Conservation (phyloP, 2,113 vertebrate species). For the Cyphomyrus plagiostoma region DNA sequence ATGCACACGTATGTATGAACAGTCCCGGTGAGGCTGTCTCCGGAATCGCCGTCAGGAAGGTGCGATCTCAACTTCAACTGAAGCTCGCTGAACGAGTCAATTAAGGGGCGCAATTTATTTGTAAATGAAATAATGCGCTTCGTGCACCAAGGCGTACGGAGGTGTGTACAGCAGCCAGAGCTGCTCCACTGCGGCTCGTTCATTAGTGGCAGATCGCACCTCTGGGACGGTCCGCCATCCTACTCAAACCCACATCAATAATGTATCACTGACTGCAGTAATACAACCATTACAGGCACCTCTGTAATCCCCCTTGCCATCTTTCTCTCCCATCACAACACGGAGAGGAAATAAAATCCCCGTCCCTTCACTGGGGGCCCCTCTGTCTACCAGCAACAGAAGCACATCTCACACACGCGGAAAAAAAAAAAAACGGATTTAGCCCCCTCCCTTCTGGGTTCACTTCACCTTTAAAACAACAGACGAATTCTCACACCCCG, state of each 20-base stretch:
- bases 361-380: constrained; percentile 44
- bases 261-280: constrained; percentile 65
- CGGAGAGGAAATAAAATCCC: constrained; percentile 35
- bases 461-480: constrained; percentile 62
- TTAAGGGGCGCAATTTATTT: constrained; percentile 65
- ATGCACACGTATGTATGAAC: neutral
- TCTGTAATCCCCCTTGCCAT: constrained; percentile 40
- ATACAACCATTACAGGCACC: constrained; percentile 61
- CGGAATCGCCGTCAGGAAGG: neutral
- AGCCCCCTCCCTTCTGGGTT: constrained; percentile 59
- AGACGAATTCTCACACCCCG: constrained; percentile 35
- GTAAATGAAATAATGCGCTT: constrained; percentile 67
- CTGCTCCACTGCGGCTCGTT: constrained; percentile 53
- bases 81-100: constrained; percentile 54
- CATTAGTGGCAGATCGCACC: constrained; percentile 65
- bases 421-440: constrained; percentile 55
- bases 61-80: neutral
- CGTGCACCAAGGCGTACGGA: constrained; percentile 48
- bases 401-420: constrained; percentile 43
- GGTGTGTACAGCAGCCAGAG: constrained; percentile 59
- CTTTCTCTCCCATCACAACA: constrained; percentile 43
- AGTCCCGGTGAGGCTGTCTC: neutral
- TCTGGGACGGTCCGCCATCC: constrained; percentile 66
- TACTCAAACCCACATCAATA: constrained; percentile 72
- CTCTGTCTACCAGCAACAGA: constrained; percentile 44